Evolutionary conservation across 2,888 invertebrate species (phyloP), one percentile per base, ranked within the genome.

Genomic region (Tuta absoluta): DNA sequence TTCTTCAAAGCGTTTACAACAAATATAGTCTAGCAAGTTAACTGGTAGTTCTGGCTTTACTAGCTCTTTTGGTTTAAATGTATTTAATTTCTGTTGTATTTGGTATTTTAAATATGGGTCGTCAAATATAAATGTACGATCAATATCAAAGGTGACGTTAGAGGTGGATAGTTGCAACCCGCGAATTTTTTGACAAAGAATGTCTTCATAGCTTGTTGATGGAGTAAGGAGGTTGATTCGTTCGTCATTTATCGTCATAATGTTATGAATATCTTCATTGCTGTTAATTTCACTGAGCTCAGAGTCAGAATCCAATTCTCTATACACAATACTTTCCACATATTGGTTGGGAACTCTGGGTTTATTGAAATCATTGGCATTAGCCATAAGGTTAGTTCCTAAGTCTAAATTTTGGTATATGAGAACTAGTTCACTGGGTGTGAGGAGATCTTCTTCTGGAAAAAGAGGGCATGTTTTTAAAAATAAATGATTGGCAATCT

Each of bases 341-440:
- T 80, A 79, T 66, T 88, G 90, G 68, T 91, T 91, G 0, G 86
- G 74, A 57, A 69, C 74, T 59, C 68, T 75, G 33, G 33, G 33
- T 4, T 66, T 66, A 37, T 72, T 77, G 0, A 73, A 64, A 53
- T 80, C 76, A n/a, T 75, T 78, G 0, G 76, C 74, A 23, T 73
- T 73, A 11, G 79, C 69, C 73, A 86, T 78, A 0, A 85, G 75
- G 63, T 82, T 83, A 8, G 82, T 80, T 2, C 81, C 86, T 58
- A 84, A 65, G 62, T 90, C 91, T 8, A 87, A 81, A 69, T 91
- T 91, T 77, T 89, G 84, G 71, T 90, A 90, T 8, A 91, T 73
- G 23, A 89, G 79, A 4, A 90, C 84, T 65, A 91, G 75, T 70
- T 91, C 90, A 65, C 79, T 79, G 14, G 84, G 75, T 19, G 81